Percentiles rank a stretch among this genome's conserved stretches.
Evolutionary conservation across 2,888 invertebrate genomes (phyloP).

Genomic region (Heliconius cydno): DNA sequence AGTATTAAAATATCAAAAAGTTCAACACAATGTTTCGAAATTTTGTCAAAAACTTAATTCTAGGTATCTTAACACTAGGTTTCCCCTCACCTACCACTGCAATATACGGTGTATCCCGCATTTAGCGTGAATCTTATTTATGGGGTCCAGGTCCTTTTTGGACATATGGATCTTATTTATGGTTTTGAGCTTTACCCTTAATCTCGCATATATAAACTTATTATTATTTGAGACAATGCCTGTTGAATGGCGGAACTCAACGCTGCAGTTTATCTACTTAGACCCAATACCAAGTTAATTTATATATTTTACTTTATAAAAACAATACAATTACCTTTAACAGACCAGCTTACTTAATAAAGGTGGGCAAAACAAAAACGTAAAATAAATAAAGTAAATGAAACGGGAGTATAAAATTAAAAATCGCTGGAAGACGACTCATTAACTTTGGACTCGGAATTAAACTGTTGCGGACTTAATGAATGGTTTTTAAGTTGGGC

Average conservation of each 20-base stretch:
- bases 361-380: conserved; percentile 39
- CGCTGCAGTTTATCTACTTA: neutral
- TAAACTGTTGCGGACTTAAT: conserved; percentile 78
- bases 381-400: conserved; percentile 55
- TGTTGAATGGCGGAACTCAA: neutral
- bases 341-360: conserved; percentile 40
- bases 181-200: too few species aligned
- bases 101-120: too few species aligned
- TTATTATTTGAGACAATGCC: neutral
- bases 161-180: too few species aligned
- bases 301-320: conserved; percentile 9
- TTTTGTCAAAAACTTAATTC: too few species aligned
- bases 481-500: conserved; percentile 61
- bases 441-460: conserved; percentile 78
- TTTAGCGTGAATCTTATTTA: too few species aligned
- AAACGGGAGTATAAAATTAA: conserved; percentile 78
- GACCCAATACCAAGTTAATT: too few species aligned
- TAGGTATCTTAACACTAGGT: too few species aligned
- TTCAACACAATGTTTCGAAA: too few species aligned
- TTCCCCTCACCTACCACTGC: too few species aligned
- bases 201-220: too few species aligned
- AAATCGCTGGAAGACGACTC: conserved; percentile 70
- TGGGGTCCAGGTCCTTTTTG: too few species aligned
- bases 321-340: conserved; percentile 38
- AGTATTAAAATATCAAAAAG: too few species aligned